A percentile compares a stretch with the other conserved stretches of the same genome.
Conservation (phyloP, 2,797 vertebrate genomes). For the Cynopterus sphinx region DNA sequence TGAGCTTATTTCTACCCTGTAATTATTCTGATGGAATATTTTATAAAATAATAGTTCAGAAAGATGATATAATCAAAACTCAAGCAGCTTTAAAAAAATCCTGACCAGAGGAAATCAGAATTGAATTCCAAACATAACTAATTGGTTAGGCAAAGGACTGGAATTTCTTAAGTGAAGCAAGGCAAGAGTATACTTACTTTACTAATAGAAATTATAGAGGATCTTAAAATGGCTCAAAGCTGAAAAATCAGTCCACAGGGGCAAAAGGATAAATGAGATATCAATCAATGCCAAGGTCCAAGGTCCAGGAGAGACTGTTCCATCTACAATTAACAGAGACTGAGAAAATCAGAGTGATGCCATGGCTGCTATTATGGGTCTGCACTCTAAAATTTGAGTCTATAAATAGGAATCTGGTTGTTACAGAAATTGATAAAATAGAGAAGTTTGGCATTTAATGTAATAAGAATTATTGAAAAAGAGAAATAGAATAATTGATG, state of each 20-base stretch:
- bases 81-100: background rate
- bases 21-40: background rate
- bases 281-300: background rate
- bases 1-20: background rate
- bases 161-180: background rate
- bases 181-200: background rate
- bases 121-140: background rate
- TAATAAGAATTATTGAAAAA: background rate
- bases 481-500: background rate
- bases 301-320: background rate
- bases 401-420: background rate
- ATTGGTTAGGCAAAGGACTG: background rate
- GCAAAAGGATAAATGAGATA: background rate
- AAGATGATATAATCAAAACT: background rate
- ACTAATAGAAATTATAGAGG: background rate
- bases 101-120: background rate
- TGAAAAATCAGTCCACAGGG: background rate
- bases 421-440: background rate
- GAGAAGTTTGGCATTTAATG: background rate
- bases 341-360: background rate
- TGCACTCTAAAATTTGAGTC: background rate
- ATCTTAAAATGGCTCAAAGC: background rate
- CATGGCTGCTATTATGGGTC: background rate
- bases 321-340: background rate
- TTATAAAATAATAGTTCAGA: background rate